Evolutionary conservation across 2,113 vertebrate genomes (phyloP), one percentile per base, ranked within the genome.

Genomic region (Megaceryle torquata): DNA sequence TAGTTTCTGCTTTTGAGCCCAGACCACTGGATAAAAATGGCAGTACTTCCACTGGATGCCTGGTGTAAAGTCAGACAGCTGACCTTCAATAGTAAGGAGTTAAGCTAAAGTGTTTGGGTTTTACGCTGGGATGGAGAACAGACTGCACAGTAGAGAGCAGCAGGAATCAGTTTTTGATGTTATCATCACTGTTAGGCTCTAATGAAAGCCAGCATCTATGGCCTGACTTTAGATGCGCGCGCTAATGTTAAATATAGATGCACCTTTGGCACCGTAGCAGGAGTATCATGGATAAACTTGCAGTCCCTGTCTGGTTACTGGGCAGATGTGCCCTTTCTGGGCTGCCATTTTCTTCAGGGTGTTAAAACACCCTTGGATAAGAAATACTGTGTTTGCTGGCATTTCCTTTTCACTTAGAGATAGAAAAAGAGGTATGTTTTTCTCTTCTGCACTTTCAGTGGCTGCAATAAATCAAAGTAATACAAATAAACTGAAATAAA

Each of bases 41-140:
- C 53, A 19, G 1, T 35, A 8, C 15, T 90, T 64, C 48, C 48
- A 12, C 11, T 29, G 15, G 64, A 33, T 37, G 54, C 12, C 77
- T 28, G 17, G 19, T 33, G 35, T 72, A 5, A 64, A 74, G 63
- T 35, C 29, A 31, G 67, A 13, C 39, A 53, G 54, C 46, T 82
- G 51, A 10, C 26, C 31, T 22, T 25, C 18, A 48, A 5, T 24
- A 29, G 17, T 28, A 37, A 35, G 53, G 0, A 1, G 0, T 33
- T 70, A 29, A 56, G 43, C 26, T 37, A 12, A 61, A 11, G 33
- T 76, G 61, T 60, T 75, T 26, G 22, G 1, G 9, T 33, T 37
- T 37, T 31, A 26, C 26, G 6, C 10, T 26, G 39, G 6, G 35
- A 15, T 15, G 64, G 37, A 76, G 53, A 37, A 20, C 22, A 29